Percentiles rank a stretch among this genome's conserved stretches.
Evolutionary conservation across 1,140 invertebrate species (phyloP).

Genomic region (Bombus cullumanus): DNA sequence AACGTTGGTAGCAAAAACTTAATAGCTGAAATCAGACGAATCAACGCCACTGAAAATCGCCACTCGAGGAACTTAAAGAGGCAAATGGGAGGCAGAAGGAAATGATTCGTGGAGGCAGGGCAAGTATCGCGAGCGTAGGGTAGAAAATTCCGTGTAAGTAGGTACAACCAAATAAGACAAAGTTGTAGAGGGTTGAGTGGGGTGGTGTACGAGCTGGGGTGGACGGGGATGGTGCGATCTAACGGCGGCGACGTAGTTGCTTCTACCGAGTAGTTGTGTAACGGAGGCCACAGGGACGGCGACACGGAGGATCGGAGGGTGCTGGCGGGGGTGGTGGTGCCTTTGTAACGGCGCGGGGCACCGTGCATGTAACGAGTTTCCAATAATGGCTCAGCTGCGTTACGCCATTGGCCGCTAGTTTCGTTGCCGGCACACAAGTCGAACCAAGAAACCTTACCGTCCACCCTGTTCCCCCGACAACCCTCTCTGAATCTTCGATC

Average conservation of each 20-base stretch:
- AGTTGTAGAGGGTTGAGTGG: neutral
- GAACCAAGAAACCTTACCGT: constrained; percentile 33
- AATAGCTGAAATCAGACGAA: neutral
- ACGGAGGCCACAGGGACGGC: constrained; percentile 63
- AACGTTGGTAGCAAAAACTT: neutral
- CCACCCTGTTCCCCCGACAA: no score
- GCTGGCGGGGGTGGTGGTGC: constrained; percentile 40
- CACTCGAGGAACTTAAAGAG: neutral
- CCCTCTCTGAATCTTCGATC: constrained; percentile 8
- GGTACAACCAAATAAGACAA: constrained; percentile 37
- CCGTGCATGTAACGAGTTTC: constrained; percentile 82
- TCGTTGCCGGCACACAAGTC: constrained; percentile 52
- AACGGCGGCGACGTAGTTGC: constrained; percentile 60
- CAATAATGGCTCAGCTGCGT: constrained; percentile 82
- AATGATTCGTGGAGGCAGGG: neutral
- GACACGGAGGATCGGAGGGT: constrained; percentile 1
- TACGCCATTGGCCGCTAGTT: constrained; percentile 71
- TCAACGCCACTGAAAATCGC: neutral
- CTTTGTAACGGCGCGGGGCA: constrained; percentile 74
- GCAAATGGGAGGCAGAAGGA: neutral
- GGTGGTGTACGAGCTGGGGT: no score
- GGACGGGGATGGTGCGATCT: constrained; percentile 45
- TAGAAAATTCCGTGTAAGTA: constrained; percentile 31
- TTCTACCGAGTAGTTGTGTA: constrained; percentile 62
- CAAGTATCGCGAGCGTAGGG: neutral